Percentiles rank a stretch among this genome's conserved stretches.
Evolutionary conservation across 2,888 invertebrate genomes (phyloP).

Genomic region (Capitulum mitella): DNA sequence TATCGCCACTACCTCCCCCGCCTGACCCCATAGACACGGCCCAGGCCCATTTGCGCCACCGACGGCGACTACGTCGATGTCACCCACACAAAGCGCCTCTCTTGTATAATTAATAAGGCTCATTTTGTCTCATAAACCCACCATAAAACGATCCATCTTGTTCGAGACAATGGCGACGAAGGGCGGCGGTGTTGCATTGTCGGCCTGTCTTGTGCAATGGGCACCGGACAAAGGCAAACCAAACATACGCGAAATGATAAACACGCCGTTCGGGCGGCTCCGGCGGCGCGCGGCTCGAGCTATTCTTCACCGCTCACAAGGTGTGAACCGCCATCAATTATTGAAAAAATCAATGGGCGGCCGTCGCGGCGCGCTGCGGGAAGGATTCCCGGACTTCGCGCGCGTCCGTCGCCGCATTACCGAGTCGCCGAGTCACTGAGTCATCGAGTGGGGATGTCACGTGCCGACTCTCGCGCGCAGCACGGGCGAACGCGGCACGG

Average conservation of each 20-base stretch:
- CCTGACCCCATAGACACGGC: neutral
- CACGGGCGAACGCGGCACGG: too few species aligned
- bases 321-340: conserved; percentile 14
- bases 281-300: neutral
- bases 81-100: conserved; percentile 2
- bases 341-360: neutral
- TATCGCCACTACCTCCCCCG: neutral
- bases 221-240: neutral
- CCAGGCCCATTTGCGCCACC: neutral
- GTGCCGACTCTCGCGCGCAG: too few species aligned
- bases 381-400: neutral
- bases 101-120: conserved; percentile 22
- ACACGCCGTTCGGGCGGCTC: neutral
- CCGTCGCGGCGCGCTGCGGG: neutral
- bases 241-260: conserved; percentile 11
- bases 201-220: conserved; percentile 1
- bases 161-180: conserved; percentile 1
- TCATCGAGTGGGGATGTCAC: neutral
- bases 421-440: neutral
- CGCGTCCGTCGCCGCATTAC: neutral
- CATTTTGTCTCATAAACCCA: conserved; percentile 6
- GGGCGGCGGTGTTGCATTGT: conserved; percentile 9
- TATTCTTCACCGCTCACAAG: neutral
- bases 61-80: conserved; percentile 5
- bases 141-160: conserved; percentile 21